Percentiles rank a stretch among this genome's conserved stretches.
Evolutionary conservation across 1,140 invertebrate species (phyloP).

Genomic region (Heliconius nattereri): DNA sequence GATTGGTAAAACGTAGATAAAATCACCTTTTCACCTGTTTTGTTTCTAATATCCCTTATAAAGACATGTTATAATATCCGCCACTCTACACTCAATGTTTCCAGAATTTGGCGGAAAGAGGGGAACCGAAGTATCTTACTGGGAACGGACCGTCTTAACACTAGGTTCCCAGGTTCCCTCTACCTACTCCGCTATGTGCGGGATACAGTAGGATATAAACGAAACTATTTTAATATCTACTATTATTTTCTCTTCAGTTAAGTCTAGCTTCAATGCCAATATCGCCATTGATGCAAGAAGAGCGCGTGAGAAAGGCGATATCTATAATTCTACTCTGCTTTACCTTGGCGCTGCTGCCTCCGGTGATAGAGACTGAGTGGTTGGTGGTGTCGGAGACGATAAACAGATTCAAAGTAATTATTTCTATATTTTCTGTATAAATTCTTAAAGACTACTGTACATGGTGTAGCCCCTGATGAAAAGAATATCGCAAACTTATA

Average conservation of each 20-base stretch:
- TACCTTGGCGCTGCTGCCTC: slow-evolving; percentile 62
- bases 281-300: slow-evolving; percentile 63
- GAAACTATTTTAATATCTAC: not conserved
- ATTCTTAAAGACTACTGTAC: too few relatives aligned
- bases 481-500: not conserved
- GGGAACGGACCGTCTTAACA: not conserved
- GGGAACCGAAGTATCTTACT: not conserved
- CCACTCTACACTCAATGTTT: not conserved
- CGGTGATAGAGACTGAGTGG: slow-evolving; percentile 61
- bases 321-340: slow-evolving; percentile 60
- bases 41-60: too few relatives aligned
- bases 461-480: not conserved
- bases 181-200: not conserved
- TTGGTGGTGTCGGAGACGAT: slow-evolving; percentile 59
- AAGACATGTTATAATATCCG: not conserved
- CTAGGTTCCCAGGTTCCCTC: not conserved
- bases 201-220: not conserved
- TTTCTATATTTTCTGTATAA: slow-evolving; percentile 48
- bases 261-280: slow-evolving; percentile 64
- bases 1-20: too few relatives aligned
- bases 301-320: slow-evolving; percentile 48
- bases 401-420: slow-evolving; percentile 57
- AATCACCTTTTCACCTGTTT: too few relatives aligned
- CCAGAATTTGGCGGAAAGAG: not conserved
- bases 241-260: slow-evolving; percentile 43